phyloP scores from a whole-genome alignment of 2,113 vertebrate species.

The Dermatemys mawii region DNA sequence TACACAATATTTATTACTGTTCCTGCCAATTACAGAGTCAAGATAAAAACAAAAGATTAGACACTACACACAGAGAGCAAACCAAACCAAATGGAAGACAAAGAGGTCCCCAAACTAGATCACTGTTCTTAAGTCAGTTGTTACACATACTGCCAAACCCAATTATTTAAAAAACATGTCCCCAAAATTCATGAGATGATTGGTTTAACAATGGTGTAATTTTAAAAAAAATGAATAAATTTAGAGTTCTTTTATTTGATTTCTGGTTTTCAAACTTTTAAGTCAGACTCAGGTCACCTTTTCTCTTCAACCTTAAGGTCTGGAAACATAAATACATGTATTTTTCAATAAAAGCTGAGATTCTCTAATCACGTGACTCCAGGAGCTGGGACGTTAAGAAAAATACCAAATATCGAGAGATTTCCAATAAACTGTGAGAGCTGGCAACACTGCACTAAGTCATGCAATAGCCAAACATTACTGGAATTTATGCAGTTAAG shows the following conservation, averaged over 20 bases:
- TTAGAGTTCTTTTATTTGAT: accelerated
- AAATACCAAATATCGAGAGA: no score
- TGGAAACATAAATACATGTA: no score
- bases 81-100: accelerated
- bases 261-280: not conserved
- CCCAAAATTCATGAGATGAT: no score
- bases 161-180: not conserved
- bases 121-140: not conserved
- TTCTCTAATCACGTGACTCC: no score
- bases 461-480: no score
- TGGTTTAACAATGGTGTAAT: not conserved
- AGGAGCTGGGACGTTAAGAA: no score
- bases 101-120: not conserved
- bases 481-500: no score
- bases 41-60: not conserved
- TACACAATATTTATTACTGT: accelerated
- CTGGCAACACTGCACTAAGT: no score
- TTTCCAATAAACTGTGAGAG: no score
- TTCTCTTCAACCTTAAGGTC: not conserved
- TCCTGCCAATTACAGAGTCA: not conserved
- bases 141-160: not conserved
- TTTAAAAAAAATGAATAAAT: no score
- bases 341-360: no score
- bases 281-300: not conserved
- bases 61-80: not conserved